A percentile compares a stretch with the other conserved stretches of the same genome.
These are phyloP conservation scores for Oxytorus armatus DNA, from an alignment of 2,888 invertebrate genomes.

Conservation along the genomic window DNA sequence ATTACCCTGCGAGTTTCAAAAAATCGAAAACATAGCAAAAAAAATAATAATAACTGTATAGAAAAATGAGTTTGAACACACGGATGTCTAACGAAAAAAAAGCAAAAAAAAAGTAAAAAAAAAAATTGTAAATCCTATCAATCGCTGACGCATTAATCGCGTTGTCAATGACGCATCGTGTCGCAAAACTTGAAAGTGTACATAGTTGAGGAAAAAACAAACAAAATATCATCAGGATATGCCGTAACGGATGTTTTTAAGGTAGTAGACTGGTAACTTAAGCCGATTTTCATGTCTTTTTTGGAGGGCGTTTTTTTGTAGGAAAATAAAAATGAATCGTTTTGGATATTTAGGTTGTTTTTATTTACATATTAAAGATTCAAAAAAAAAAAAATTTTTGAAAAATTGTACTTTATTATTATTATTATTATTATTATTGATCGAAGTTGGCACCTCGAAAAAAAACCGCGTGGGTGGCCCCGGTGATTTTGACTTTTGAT, in stretches of 20 bases:
- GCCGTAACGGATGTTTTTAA: conserved; percentile 27
- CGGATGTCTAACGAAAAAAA: not conserved
- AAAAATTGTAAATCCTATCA: conserved; percentile 60
- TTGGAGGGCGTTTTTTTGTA: no score
- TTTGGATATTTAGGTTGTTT: no score
- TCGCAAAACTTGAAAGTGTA: conserved; percentile 64
- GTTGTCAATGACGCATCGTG: conserved; percentile 50
- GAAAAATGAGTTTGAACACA: conserved; percentile 5
- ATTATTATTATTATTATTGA: no score
- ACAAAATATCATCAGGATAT: conserved; percentile 32
- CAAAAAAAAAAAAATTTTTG: no score
- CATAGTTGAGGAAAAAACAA: conserved; percentile 48
- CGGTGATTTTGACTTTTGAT: no score
- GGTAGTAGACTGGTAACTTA: no score
- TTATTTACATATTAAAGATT: no score
- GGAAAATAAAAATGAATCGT: no score
- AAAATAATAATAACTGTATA: conserved; percentile 6
- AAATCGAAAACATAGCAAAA: conserved; percentile 28
- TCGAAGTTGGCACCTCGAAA: no score
- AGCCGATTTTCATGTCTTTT: no score
- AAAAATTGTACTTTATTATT: no score
- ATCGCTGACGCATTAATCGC: conserved; percentile 43
- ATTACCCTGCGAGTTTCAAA: conserved; percentile 30
- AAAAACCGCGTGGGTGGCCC: no score
- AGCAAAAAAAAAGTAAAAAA: conserved; percentile 25